Conservation (phyloP, 1,140 invertebrate genomes). For the Aphaenogaster floridana region DNA sequence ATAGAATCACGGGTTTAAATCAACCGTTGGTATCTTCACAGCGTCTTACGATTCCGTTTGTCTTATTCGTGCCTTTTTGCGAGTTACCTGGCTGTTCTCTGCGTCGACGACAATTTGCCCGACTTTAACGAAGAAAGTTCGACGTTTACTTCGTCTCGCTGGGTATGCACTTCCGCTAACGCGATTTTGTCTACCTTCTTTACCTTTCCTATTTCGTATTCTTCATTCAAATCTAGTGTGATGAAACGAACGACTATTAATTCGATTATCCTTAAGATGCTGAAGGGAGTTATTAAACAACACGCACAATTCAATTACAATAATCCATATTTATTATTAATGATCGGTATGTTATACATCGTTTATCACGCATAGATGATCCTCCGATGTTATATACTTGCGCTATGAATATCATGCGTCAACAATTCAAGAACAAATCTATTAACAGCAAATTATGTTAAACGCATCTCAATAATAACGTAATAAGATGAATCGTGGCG, state of each 20-base stretch:
- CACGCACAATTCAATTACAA: not conserved
- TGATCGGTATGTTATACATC: not conserved
- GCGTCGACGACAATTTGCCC: not conserved
- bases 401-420: not conserved
- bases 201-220: not conserved
- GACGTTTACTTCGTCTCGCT: not conserved
- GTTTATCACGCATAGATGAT: conserved; percentile 1
- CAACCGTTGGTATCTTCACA: conserved; percentile 40
- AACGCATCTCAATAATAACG: conserved; percentile 17
- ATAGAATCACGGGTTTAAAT: conserved; percentile 37
- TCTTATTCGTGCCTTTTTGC: conserved; percentile 22
- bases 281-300: not conserved
- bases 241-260: not conserved
- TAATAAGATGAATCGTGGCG: conserved; percentile 20
- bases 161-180: not conserved
- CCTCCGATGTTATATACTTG: not conserved
- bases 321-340: not conserved
- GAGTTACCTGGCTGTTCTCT: not conserved
- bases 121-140: conserved; percentile 41
- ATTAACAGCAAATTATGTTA: conserved; percentile 17
- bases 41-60: conserved; percentile 31
- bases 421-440: not conserved
- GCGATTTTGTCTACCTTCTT: not conserved
- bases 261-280: not conserved
- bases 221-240: conserved; percentile 31